Conservation (phyloP, 2,888 invertebrate species). For the Pachymerium ferrugineum region DNA sequence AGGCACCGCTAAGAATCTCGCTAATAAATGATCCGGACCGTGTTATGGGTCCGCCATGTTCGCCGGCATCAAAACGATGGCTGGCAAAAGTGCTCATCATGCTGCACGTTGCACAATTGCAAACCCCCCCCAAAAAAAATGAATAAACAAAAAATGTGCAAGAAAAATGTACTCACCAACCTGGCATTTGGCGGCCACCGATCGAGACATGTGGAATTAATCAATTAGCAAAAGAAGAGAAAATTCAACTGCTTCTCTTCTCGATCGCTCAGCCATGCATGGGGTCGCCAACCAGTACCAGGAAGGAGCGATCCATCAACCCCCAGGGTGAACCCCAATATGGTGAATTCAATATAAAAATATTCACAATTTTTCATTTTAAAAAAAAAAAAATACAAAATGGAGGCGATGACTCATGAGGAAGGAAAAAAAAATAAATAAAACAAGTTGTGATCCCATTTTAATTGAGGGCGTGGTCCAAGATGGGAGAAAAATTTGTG, state of each 20-base stretch:
- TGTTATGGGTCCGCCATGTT: too few relatives aligned
- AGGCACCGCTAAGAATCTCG: too few relatives aligned
- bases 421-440: too few relatives aligned
- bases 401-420: too few relatives aligned
- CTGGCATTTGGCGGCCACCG: slow-evolving; percentile 23
- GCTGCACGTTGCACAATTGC: too few relatives aligned
- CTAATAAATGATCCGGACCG: too few relatives aligned
- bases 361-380: too few relatives aligned
- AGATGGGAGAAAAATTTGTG: not conserved
- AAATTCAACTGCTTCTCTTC: not conserved
- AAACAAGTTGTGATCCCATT: too few relatives aligned
- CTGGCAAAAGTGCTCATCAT: too few relatives aligned
- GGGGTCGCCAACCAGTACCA: not conserved
- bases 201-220: slow-evolving; percentile 6
- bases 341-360: too few relatives aligned
- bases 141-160: not conserved
- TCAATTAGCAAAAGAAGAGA: not conserved
- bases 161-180: not conserved
- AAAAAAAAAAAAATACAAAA: too few relatives aligned
- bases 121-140: not conserved
- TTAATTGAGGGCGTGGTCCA: not conserved
- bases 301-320: slow-evolving; percentile 7
- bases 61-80: too few relatives aligned
- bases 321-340: not conserved
- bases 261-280: slow-evolving; percentile 23